Evolutionary conservation across 2,113 vertebrate species (phyloP).

Genomic region (Sebastes fasciatus): DNA sequence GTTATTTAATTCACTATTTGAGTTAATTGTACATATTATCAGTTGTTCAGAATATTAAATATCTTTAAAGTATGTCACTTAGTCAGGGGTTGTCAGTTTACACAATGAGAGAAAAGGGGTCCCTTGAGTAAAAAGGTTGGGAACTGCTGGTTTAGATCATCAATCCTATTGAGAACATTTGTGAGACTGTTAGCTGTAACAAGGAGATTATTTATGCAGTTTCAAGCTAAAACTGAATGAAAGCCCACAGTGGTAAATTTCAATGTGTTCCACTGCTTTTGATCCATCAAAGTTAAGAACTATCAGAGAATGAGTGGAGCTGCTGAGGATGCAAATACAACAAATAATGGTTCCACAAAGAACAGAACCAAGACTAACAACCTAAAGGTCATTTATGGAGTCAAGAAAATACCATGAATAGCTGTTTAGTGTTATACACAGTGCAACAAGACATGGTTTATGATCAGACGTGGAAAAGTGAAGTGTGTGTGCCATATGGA

Average conservation of each 20-base stretch:
- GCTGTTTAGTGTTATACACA: neutral
- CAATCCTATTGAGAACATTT: neutral
- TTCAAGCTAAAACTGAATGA: neutral
- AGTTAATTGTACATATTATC: too few species aligned
- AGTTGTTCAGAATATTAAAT: too few species aligned
- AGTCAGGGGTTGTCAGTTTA: too few species aligned
- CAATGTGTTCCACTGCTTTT: conserved; percentile 1
- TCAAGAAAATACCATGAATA: conserved; percentile 8
- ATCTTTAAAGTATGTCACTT: too few species aligned
- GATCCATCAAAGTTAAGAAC: conserved; percentile 21
- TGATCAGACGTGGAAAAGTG: neutral
- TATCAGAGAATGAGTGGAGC: neutral
- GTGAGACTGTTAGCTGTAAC: neutral
- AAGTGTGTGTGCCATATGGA: neutral
- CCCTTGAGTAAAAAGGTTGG: too few species aligned
- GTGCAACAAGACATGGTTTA: neutral
- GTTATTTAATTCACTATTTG: too few species aligned
- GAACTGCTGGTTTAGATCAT: too few species aligned
- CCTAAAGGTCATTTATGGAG: neutral
- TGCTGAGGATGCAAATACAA: neutral
- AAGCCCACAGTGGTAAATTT: neutral
- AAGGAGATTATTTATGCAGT: conserved; percentile 16
- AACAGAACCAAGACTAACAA: neutral
- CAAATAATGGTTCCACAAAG: neutral
- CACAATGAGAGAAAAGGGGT: too few species aligned